Conservation (phyloP, 2,797 vertebrate genomes). For the Philypnodon macrostomus region DNA sequence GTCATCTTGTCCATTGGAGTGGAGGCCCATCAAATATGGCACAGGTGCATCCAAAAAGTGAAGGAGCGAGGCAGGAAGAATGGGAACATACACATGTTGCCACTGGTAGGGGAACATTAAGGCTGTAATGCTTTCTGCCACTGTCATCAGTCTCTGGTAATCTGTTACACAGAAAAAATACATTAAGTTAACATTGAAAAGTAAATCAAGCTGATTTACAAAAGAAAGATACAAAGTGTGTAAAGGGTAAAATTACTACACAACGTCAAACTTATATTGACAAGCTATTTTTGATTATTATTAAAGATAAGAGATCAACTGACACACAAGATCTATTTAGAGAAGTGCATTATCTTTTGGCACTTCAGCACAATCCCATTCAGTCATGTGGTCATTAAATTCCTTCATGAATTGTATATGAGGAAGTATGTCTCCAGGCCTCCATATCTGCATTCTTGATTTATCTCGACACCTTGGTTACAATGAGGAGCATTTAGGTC, state of each 20-base stretch:
- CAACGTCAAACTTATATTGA: no score
- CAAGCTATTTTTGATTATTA: no score
- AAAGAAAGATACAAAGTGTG: no score
- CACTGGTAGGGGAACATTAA: slow-evolving; percentile 99
- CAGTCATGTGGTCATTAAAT: slow-evolving; percentile 39
- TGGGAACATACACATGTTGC: slow-evolving; percentile 99
- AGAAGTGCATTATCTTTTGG: slow-evolving; percentile 10
- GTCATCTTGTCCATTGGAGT: slow-evolving; percentile 95
- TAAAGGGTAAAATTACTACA: no score
- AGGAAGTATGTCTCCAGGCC: slow-evolving; percentile 29
- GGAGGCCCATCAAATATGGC: slow-evolving; percentile 98
- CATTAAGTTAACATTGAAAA: no score
- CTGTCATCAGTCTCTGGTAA: slow-evolving; percentile 98
- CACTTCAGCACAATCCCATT: slow-evolving; percentile 15
- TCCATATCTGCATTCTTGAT: slow-evolving; percentile 62
- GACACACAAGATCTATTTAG: no score
- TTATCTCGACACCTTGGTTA: slow-evolving; percentile 47
- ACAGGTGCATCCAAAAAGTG: slow-evolving; percentile 98
- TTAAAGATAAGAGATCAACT: no score
- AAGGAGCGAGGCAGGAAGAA: slow-evolving; percentile 95
- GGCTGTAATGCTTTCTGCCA: slow-evolving; percentile 97
- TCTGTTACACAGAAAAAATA: slow-evolving; percentile 71
- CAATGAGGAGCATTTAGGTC: slow-evolving; percentile 34
- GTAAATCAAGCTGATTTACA: no score
- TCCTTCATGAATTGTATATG: slow-evolving; percentile 39